Percentiles rank a stretch among this genome's conserved stretches.
These are phyloP conservation scores for Thera obeliscata DNA, from an alignment of 2,888 invertebrate species.

Conservation along the genomic window DNA sequence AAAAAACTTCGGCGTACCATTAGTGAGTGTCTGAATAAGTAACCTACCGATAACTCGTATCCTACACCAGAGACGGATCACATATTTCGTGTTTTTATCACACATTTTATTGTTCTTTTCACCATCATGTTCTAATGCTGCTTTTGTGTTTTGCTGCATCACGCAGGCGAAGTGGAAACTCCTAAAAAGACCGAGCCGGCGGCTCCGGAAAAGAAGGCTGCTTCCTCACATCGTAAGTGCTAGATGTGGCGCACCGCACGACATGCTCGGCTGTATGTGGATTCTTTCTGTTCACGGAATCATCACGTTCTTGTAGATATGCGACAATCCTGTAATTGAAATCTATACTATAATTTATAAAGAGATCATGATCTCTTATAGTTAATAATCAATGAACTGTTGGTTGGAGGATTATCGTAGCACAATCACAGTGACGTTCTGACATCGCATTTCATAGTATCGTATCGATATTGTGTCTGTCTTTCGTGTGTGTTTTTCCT, in stretches of 20 bases:
- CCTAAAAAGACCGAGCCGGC: constrained; percentile 81
- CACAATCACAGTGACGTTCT: constrained; percentile 36
- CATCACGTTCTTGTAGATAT: constrained; percentile 38
- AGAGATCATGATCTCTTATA: constrained; percentile 24
- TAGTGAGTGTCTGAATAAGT: constrained; percentile 70
- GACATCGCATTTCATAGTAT: constrained; percentile 42
- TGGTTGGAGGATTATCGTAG: constrained; percentile 51
- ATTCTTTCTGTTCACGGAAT: constrained; percentile 37
- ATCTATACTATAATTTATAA: constrained; percentile 7
- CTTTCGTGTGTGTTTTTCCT: constrained; percentile 42
- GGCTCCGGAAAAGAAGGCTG: constrained; percentile 79
- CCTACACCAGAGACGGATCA: constrained; percentile 13
- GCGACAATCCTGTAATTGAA: constrained; percentile 51
- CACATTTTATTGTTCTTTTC: constrained; percentile 49
- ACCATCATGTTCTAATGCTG: constrained; percentile 79
- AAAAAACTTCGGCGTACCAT: constrained; percentile 80
- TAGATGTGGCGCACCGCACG: constrained; percentile 74
- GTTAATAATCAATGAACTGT: constrained; percentile 17
- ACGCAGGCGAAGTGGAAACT: constrained; percentile 82
- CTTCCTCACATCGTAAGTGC: constrained; percentile 82
- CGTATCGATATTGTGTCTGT: constrained; percentile 40
- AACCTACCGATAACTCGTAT: constrained; percentile 15
- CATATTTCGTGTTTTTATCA: constrained; percentile 46
- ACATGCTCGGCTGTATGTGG: constrained; percentile 36
- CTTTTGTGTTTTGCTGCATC: constrained; percentile 81